These are phyloP conservation scores for Emys orbicularis DNA, from an alignment of 2,797 vertebrate species.

Conservation along the genomic window DNA sequence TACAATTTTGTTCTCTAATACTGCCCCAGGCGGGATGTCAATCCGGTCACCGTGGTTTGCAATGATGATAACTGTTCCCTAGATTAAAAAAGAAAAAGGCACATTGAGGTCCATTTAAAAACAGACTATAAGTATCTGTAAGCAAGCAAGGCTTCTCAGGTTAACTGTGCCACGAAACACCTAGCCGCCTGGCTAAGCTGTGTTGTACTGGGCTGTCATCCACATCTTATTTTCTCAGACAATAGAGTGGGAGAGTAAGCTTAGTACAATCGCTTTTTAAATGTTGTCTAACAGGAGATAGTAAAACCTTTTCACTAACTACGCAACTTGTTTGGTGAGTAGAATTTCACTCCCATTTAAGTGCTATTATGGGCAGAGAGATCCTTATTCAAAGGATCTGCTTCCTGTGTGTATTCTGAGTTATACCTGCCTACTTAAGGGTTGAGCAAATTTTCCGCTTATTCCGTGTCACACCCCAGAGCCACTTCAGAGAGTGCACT, in stretches of 20 bases:
- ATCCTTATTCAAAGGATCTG: rapidly evolving
- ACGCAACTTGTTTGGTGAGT: background rate
- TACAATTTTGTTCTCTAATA: slow-evolving; percentile 98
- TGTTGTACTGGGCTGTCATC: background rate
- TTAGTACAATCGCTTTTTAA: background rate
- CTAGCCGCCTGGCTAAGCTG: background rate
- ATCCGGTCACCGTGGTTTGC: slow-evolving; percentile 98
- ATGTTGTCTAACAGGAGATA: background rate
- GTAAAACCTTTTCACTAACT: background rate
- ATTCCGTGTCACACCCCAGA: rapidly evolving
- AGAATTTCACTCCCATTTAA: background rate
- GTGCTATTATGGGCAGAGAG: background rate
- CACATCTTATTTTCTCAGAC: too few relatives aligned
- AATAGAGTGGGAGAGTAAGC: background rate
- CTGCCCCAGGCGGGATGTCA: slow-evolving; percentile 94
- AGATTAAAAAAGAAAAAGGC: slow-evolving; percentile 4
- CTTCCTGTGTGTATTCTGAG: background rate
- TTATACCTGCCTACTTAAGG: rapidly evolving
- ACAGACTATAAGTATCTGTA: background rate
- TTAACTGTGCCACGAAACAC: background rate
- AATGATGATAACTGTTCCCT: slow-evolving; percentile 99
- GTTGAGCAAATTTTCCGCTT: rapidly evolving
- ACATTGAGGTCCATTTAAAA: background rate
- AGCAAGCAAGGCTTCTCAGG: background rate
- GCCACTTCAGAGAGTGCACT: rapidly evolving